Percentiles rank a stretch among this genome's conserved stretches.
phyloP scores from a whole-genome alignment of 1,140 invertebrate genomes.

The Drosophila eugracilis region DNA sequence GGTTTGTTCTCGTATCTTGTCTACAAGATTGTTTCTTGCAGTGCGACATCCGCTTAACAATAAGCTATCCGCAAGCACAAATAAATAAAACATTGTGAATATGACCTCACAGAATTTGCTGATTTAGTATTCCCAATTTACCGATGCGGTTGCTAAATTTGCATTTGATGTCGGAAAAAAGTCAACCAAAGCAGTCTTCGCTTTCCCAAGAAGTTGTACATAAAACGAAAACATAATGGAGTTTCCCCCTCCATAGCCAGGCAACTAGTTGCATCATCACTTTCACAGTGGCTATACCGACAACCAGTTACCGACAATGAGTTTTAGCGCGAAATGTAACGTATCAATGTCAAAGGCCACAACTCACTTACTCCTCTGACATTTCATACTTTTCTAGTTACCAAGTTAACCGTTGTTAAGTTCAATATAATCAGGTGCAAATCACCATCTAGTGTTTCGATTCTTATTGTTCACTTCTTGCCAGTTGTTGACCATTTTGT shows the following conservation, averaged over 20 bases:
- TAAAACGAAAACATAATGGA: slow-evolving; percentile 21
- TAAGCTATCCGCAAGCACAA: neutral
- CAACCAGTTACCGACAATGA: slow-evolving; percentile 23
- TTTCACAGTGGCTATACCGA: slow-evolving; percentile 12
- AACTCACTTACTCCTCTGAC: neutral
- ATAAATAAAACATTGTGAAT: slow-evolving; percentile 23
- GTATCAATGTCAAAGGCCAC: slow-evolving; percentile 13
- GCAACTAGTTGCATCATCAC: slow-evolving; percentile 45
- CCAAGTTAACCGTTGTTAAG: slow-evolving; percentile 1
- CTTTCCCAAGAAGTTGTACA: slow-evolving; percentile 11
- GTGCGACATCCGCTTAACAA: slow-evolving; percentile 19
- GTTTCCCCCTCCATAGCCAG: slow-evolving; percentile 20
- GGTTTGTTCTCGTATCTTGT: neutral
- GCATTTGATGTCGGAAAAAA: slow-evolving; percentile 12
- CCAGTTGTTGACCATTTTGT: too few species aligned
- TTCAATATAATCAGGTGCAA: neutral
- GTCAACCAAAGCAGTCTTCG: neutral
- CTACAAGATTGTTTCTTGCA: slow-evolving; percentile 5
- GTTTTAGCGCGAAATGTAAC: slow-evolving; percentile 31
- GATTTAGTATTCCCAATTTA: slow-evolving; percentile 2
- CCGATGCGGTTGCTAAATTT: slow-evolving; percentile 3
- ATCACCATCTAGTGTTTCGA: neutral
- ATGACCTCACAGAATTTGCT: neutral
- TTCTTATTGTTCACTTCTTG: neutral
- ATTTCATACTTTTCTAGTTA: neutral